Evolutionary conservation across 2,113 vertebrate species (phyloP).

Genomic region (Pontoporia blainvillei): DNA sequence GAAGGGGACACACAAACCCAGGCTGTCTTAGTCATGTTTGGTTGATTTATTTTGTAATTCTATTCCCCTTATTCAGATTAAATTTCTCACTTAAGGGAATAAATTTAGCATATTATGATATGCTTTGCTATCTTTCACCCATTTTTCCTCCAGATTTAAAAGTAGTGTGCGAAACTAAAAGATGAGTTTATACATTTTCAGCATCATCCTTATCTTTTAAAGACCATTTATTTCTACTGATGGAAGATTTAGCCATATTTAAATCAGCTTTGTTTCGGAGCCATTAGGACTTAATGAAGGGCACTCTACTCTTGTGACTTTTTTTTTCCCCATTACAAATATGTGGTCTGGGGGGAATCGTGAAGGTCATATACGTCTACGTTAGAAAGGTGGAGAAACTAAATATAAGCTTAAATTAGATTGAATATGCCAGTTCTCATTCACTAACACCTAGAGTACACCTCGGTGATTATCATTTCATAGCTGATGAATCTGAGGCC

Average conservation of each 20-base stretch:
- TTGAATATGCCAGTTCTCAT: not conserved
- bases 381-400: not conserved
- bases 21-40: not conserved
- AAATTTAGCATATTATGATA: not conserved
- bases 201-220: not conserved
- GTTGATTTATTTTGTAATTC: not conserved
- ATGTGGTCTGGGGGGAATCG: not conserved
- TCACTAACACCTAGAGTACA: not conserved
- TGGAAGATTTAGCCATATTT: not conserved
- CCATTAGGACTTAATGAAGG: not conserved
- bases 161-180: not conserved
- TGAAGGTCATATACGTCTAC: not conserved
- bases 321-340: not conserved
- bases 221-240: not conserved
- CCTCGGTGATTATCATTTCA: not conserved
- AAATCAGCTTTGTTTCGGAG: constrained; percentile 14
- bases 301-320: not conserved
- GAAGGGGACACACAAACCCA: not conserved
- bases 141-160: not conserved
- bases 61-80: not conserved
- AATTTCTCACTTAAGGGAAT: not conserved
- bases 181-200: not conserved
- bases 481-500: not conserved
- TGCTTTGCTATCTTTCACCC: not conserved
- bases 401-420: not conserved